A percentile compares a stretch with the other conserved stretches of the same genome.
phyloP scores from a whole-genome alignment of 1,140 invertebrate species.

The Orius laevigatus region DNA sequence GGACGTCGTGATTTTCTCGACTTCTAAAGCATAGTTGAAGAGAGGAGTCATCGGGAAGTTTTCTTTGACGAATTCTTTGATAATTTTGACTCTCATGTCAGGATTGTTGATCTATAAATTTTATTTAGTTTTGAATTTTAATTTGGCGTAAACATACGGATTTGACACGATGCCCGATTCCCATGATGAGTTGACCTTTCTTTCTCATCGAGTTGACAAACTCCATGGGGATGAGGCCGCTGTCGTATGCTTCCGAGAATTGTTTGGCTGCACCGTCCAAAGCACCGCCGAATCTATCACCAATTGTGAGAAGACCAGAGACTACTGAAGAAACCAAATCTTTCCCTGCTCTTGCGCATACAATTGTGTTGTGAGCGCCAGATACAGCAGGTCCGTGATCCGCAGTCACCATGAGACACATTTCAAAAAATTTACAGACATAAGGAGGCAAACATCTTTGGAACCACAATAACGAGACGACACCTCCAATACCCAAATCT shows the following conservation, averaged over 20 bases:
- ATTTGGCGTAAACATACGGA: constrained; percentile 37
- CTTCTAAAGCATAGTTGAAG: constrained; percentile 87
- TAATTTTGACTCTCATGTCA: constrained; percentile 89
- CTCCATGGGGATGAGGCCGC: constrained; percentile 79
- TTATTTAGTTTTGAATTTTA: not conserved
- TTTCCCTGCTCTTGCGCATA: constrained; percentile 95
- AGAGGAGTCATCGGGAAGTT: constrained; percentile 87
- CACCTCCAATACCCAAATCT: constrained; percentile 91
- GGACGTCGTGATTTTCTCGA: constrained; percentile 96
- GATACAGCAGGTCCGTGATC: constrained; percentile 98
- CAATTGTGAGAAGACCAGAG: constrained; percentile 94
- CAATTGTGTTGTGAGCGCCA: constrained; percentile 98
- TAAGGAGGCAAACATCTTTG: constrained; percentile 85
- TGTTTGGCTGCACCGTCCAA: constrained; percentile 90
- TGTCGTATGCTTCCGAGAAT: constrained; percentile 91
- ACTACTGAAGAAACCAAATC: constrained; percentile 93
- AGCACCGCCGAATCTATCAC: constrained; percentile 96
- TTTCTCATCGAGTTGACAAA: constrained; percentile 97
- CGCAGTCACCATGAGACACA: constrained; percentile 97
- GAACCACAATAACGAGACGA: constrained; percentile 96
- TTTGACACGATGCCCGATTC: constrained; percentile 96
- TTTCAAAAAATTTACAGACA: constrained; percentile 96
- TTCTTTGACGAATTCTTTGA: constrained; percentile 90
- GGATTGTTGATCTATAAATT: constrained; percentile 82
- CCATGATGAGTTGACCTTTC: constrained; percentile 96